Evolutionary conservation across 2,113 vertebrate species (phyloP).

Genomic region (Bos taurus): ARS-UCD2.0 NC_037336.1:48209001-48209500

Average conservation of each 20-base stretch:
- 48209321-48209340: background rate
- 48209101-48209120: background rate
- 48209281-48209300: background rate
- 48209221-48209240: background rate
- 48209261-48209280: background rate
- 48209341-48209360: background rate
- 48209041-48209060: background rate
- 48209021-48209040: background rate
- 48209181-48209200: background rate
- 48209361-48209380: background rate
- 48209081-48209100: background rate
- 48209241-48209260: background rate
- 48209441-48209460: background rate
- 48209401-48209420: background rate
- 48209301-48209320: background rate
- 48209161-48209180: background rate
- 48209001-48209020: background rate
- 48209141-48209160: background rate
- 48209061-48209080: background rate
- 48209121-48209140: background rate
- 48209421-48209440: background rate
- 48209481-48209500: slow-evolving; percentile 22
- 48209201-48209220: background rate
- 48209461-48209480: slow-evolving; percentile 7
- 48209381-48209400: background rate